Base-by-base conservation (phyloP, 1,140 invertebrate species). In the Lepidurus apus region DNA sequence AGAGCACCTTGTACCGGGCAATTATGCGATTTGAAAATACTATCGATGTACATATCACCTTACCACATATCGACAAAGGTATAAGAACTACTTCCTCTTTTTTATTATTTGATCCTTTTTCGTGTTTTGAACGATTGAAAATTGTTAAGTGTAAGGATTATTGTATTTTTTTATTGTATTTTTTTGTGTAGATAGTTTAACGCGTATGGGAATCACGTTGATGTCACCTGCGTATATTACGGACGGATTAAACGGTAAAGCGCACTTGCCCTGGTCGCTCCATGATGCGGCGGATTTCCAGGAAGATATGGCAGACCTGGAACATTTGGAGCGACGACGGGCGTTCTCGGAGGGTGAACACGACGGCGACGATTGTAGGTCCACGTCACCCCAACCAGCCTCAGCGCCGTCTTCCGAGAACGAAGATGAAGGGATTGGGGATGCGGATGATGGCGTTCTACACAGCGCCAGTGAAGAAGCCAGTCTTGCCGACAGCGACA, bases 391-490 rank as follows among this genome's bases (percentile, higher is more conserved):
- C 7, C 76, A 77, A 47, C 76, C 76, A 77, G 76, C 76, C 17
- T 77, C 77, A 5, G 43, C 74, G 8, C 43, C 78, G 4, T 79
- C 73, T 8, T 74, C 78, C 9, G 53, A 74, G 75, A 74, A 74
- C 26, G 74, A 77, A 34, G 75, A 77, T 24, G 43, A 44, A 34
- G 75, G 42, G 7, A 47, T 34, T 4, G 75, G 24, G 9, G 43
- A 47, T 43, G 21, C 34, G 73, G 43, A 74, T 73, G 78, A 75
- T 21, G 42, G 42, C 43, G 75, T 26, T 11, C 43, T 75, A 21
- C 73, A 47, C 45, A 77, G 44, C n/a, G 91, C 91, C 81, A 92
- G 90, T 82, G 92, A 93, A 83, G 92, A 93, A 83, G 92, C 91
- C 82, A 93, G 91, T 79, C 91, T 93, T 82, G 91, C 91, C 80